phyloP scores from a whole-genome alignment of 2,797 vertebrate genomes.

The Urocyon cinereoargenteus region DNA sequence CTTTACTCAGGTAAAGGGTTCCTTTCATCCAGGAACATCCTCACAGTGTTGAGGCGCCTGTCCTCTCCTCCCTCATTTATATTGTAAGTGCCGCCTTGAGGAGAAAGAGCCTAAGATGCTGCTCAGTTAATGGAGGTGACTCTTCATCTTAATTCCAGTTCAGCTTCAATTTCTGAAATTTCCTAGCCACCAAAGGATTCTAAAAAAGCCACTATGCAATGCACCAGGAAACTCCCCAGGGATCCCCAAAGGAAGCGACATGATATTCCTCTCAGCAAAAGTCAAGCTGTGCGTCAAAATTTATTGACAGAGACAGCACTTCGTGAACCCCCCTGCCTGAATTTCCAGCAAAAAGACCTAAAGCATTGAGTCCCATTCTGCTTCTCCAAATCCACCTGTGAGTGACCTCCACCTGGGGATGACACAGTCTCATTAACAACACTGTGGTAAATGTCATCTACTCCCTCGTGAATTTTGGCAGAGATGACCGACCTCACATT shows the following conservation, averaged over 20 bases:
- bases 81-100: accelerated
- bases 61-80: accelerated
- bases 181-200: not conserved
- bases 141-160: not conserved
- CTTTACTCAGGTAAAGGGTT: not conserved
- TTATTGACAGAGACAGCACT: accelerated
- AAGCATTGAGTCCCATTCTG: no score
- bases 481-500: not conserved
- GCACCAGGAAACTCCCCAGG: not conserved
- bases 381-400: not conserved
- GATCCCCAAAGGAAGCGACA: not conserved
- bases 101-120: not conserved
- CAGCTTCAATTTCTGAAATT: not conserved
- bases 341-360: not conserved
- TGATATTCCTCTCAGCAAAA: not conserved
- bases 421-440: accelerated
- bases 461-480: not conserved
- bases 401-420: not conserved
- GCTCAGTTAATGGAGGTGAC: not conserved
- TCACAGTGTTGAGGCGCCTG: not conserved
- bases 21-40: not conserved
- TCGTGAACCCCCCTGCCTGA: not conserved
- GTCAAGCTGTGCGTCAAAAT: not conserved
- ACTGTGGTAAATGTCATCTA: not conserved
- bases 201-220: not conserved